A percentile compares a stretch with the other conserved stretches of the same genome.
Conservation (phyloP, 1,140 invertebrate genomes). For the Mactra quadrangularis region DNA sequence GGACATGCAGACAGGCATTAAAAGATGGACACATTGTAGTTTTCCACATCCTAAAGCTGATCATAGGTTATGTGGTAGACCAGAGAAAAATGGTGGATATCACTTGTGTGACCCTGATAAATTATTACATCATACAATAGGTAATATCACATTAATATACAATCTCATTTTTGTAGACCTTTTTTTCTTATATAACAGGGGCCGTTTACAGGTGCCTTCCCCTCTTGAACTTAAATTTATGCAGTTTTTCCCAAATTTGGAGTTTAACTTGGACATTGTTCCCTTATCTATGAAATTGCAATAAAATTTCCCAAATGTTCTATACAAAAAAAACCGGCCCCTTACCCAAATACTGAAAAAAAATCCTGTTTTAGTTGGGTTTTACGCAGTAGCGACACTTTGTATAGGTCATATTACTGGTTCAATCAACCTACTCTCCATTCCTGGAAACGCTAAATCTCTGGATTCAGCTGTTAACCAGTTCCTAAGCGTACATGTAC, state of each 20-base stretch:
- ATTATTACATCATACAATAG: background rate
- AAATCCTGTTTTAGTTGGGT: too few relatives aligned
- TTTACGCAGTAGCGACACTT: too few relatives aligned
- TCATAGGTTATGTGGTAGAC: slow-evolving; percentile 41
- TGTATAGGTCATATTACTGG: background rate
- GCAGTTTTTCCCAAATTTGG: too few relatives aligned
- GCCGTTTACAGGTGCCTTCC: too few relatives aligned
- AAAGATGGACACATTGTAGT: slow-evolving; percentile 51
- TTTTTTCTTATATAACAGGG: too few relatives aligned
- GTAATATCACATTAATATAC: background rate
- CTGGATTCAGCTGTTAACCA: too few relatives aligned
- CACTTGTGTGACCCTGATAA: slow-evolving; percentile 62
- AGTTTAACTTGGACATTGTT: background rate
- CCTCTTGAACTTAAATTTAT: too few relatives aligned
- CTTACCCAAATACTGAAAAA: background rate
- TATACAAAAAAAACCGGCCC: background rate
- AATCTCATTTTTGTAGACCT: too few relatives aligned
- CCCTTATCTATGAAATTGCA: too few relatives aligned
- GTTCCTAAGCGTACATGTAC: too few relatives aligned
- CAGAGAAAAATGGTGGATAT: slow-evolving; percentile 14
- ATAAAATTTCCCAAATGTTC: background rate
- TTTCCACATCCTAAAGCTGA: slow-evolving; percentile 53
- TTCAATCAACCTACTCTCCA: background rate
- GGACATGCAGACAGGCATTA: background rate
- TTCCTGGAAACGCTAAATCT: too few relatives aligned